Base-by-base conservation (phyloP, 35 echinoderm and acorn worm genomes). In the Apostichopus parvimensis region DNA sequence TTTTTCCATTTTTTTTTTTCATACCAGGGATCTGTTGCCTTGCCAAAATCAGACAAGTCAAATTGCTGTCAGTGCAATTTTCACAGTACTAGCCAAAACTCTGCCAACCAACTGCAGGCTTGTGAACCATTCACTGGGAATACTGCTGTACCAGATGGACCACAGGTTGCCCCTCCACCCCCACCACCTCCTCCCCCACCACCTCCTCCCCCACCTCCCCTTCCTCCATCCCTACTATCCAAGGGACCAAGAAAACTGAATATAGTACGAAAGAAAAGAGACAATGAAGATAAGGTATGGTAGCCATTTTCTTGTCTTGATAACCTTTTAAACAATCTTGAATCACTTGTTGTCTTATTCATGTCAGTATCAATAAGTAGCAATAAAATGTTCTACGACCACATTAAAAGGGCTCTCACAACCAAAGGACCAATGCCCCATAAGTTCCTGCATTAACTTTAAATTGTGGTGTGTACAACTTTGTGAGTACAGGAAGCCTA, bases 51-150 rank as follows among this genome's bases (percentile, higher is more conserved):
- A 75, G 71, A 75, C 71, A 75, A n/a, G 2, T 75, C 20, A 75
- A 75, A 8, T 58, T 57, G 81, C n/a, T 84, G 81, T 17, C 81
- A 59, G 81, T 84, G 81, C 81, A 84, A 84, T 80, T 15, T 53
- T 84, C 54, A 8, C 14, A 84, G 24, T 23, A 84, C 54, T 5
- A 84, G 55, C 55, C 81, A 58, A 6, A 84, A 84, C 20, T 24
- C 81, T 59, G 17, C 55, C 81, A 59, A 59, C 14, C 18, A 17
- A 75, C 24, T 22, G 21, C 64, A 68, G 64, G 64, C 64, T 68
- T 11, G 64, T 11, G 5, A 14, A 68, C 12, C 64, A 68, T 20
- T 18, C 12, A n/a, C n/a, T 2, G 71, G 15, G 21, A 75, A 22
- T 75, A n/a, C 71, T 18, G 71, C n/a, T 75, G 71, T 59, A 84